phyloP scores from a whole-genome alignment of 2,888 invertebrate genomes.

The Hedychridium roseum region DNA sequence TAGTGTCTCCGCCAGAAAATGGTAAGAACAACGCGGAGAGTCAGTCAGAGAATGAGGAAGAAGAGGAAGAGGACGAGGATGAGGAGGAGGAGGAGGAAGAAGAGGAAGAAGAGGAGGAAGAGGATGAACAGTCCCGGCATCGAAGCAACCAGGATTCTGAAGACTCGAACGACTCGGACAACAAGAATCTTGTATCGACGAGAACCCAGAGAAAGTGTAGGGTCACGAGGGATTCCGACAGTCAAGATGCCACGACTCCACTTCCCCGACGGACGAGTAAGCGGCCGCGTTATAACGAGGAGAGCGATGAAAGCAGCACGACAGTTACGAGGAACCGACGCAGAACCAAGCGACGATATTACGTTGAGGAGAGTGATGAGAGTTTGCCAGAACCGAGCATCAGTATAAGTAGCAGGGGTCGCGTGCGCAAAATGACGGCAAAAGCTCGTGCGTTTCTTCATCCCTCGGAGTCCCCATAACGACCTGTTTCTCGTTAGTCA shows the following conservation, averaged over 20 bases:
- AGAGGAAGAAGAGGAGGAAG: constrained; percentile 23
- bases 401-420: constrained; percentile 81
- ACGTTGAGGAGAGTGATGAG: constrained; percentile 61
- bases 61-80: constrained; percentile 6
- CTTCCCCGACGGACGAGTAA: constrained; percentile 49
- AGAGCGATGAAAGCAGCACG: constrained; percentile 49
- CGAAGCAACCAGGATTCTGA: constrained; percentile 22
- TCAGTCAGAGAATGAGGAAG: constrained; percentile 28
- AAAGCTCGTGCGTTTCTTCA: constrained; percentile 75
- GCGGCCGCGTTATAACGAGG: constrained; percentile 58
- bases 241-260: constrained; percentile 22
- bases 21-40: constrained; percentile 22
- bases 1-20: constrained; percentile 19
- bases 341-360: constrained; percentile 54
- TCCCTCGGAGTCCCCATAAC: constrained; percentile 63
- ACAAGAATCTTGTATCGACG: constrained; percentile 26
- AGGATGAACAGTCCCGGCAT: constrained; percentile 25
- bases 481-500: constrained; percentile 38
- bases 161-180: constrained; percentile 40
- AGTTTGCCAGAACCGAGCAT: constrained; percentile 59
- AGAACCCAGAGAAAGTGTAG: constrained; percentile 38
- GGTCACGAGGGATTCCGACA: constrained; percentile 29
- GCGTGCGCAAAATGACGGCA: constrained; percentile 83
- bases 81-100: constrained; percentile 9
- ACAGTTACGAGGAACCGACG: constrained; percentile 53